Evolutionary conservation across 2,888 invertebrate genomes (phyloP).

Genomic region (Agriotes lineatus): DNA sequence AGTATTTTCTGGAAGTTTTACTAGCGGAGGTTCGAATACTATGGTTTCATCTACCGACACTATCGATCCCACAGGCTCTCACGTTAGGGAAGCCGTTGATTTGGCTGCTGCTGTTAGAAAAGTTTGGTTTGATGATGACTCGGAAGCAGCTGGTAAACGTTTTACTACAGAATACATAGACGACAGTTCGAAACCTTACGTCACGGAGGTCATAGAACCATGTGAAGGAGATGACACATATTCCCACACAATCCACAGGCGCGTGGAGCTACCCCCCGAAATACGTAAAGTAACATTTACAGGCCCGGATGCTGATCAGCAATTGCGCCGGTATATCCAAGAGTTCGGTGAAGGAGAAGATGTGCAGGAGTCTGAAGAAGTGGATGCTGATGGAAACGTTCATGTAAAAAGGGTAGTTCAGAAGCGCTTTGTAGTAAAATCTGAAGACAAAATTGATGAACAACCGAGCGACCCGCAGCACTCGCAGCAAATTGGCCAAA

Average conservation of each 20-base stretch:
- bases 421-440: constrained; percentile 65
- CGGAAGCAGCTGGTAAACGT: constrained; percentile 52
- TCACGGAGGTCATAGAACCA: constrained; percentile 68
- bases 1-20: constrained; percentile 87
- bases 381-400: constrained; percentile 70
- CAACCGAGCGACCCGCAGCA: constrained; percentile 49
- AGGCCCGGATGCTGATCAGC: constrained; percentile 68
- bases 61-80: constrained; percentile 70
- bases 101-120: constrained; percentile 64
- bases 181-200: constrained; percentile 63
- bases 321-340: constrained; percentile 67
- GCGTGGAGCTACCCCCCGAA: constrained; percentile 68
- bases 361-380: constrained; percentile 67
- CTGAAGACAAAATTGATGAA: constrained; percentile 48
- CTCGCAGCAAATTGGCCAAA: constrained; percentile 52
- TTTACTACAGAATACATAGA: constrained; percentile 59
- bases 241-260: constrained; percentile 67
- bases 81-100: constrained; percentile 67
- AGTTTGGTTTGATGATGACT: constrained; percentile 67
- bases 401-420: constrained; percentile 68
- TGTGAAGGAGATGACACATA: constrained; percentile 63
- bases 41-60: constrained; percentile 84
- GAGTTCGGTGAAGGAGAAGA: constrained; percentile 69
- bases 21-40: constrained; percentile 86
- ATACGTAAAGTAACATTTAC: constrained; percentile 68